These are phyloP conservation scores for Melieria picta DNA, from an alignment of 2,888 invertebrate genomes.

Conservation along the genomic window DNA sequence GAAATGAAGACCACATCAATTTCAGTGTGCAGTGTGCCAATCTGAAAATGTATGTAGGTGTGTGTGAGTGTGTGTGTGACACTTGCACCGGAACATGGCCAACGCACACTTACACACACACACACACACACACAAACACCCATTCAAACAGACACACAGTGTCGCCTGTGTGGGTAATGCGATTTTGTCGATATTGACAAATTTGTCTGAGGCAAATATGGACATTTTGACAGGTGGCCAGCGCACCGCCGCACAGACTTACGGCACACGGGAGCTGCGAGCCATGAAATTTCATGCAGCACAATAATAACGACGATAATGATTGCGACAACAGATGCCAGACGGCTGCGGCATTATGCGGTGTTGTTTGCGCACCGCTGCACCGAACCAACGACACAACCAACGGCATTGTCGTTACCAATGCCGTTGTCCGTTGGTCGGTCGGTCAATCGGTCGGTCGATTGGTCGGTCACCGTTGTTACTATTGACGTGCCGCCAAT, in stretches of 20 bases:
- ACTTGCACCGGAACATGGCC: background rate
- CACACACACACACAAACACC: background rate
- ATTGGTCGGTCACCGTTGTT: too few species aligned
- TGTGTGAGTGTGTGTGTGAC: background rate
- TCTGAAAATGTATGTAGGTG: background rate
- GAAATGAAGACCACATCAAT: slow-evolving; percentile 12
- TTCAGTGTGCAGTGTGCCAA: background rate
- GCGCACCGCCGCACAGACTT: too few species aligned
- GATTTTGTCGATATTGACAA: slow-evolving; percentile 4
- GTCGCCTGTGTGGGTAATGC: background rate
- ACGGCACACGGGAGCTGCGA: too few species aligned
- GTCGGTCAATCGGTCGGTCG: too few species aligned
- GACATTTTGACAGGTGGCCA: background rate
- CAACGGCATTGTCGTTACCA: too few species aligned
- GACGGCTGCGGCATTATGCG: too few species aligned
- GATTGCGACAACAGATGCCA: too few species aligned
- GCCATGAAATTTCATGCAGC: too few species aligned
- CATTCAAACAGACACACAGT: background rate
- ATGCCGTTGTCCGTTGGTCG: too few species aligned
- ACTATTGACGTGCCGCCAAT: background rate
- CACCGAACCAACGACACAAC: too few species aligned
- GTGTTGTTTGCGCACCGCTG: too few species aligned
- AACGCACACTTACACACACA: background rate
- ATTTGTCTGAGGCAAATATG: background rate
- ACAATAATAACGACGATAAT: too few species aligned